phyloP scores from a whole-genome alignment of 2,113 vertebrate species.

The Phylloscopus trochilus region DNA sequence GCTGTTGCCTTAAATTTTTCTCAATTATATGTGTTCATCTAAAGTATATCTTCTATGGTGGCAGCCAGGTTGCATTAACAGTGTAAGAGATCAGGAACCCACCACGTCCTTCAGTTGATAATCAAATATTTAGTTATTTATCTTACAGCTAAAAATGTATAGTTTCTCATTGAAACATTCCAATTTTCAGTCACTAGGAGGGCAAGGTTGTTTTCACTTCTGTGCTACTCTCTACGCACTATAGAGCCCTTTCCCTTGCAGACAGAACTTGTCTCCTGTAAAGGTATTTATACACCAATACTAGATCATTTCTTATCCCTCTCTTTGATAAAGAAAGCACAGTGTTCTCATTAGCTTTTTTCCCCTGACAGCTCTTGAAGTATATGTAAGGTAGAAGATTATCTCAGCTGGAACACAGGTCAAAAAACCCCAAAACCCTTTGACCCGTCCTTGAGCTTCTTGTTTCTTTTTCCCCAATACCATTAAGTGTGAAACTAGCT shows the following conservation, averaged over 20 bases:
- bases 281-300: background rate
- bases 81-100: background rate
- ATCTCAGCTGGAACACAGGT: background rate
- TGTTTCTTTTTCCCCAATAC: background rate
- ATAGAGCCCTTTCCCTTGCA: background rate
- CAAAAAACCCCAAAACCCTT: background rate
- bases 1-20: background rate
- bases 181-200: background rate
- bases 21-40: background rate
- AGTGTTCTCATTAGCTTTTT: background rate
- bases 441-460: background rate
- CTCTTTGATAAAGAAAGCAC: background rate
- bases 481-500: background rate
- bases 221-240: background rate
- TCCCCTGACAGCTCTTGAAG: background rate
- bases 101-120: background rate
- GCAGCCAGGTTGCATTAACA: background rate
- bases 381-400: background rate
- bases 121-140: background rate
- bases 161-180: background rate
- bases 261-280: background rate
- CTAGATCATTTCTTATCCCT: background rate
- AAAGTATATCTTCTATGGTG: background rate
- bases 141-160: background rate
- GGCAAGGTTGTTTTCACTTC: fast-evolving